Percentiles rank a stretch among this genome's conserved stretches.
Conservation (phyloP, 2,888 invertebrate species). For the Cerastis leucographa region DNA sequence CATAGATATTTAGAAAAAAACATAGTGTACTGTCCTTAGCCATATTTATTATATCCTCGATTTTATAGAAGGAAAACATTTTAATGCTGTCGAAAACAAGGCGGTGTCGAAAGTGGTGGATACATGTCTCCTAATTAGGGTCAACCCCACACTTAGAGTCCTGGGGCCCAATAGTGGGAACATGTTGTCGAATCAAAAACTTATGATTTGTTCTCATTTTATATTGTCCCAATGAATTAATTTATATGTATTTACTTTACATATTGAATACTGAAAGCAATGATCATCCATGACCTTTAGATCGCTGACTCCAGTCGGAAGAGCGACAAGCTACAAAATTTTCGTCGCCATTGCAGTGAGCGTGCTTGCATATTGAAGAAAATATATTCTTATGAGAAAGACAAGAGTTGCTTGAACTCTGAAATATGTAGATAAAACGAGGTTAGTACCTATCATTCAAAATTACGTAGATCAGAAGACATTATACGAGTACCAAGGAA, state of each 20-base stretch:
- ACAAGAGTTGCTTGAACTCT: conserved; percentile 53
- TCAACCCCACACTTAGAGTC: neutral
- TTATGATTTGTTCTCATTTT: neutral
- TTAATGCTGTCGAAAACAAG: neutral
- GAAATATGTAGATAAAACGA: conserved; percentile 44
- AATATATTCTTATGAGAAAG: conserved; percentile 51
- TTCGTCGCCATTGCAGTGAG: conserved; percentile 36
- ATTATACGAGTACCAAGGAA: conserved; percentile 30
- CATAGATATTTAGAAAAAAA: conserved; percentile 29
- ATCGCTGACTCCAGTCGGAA: conserved; percentile 26
- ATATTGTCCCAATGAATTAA: conserved; percentile 17
- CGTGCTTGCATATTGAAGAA: conserved; percentile 46
- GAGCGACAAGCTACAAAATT: conserved; percentile 19
- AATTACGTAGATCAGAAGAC: conserved; percentile 32
- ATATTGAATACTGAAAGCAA: conserved; percentile 19
- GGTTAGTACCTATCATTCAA: conserved; percentile 43
- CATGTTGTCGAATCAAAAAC: neutral
- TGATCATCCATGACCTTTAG: conserved; percentile 54
- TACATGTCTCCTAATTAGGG: neutral
- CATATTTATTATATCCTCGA: neutral
- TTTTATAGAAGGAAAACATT: neutral
- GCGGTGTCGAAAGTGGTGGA: neutral
- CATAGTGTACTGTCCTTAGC: neutral
- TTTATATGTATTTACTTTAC: conserved; percentile 20
- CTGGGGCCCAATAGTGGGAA: neutral